Evolutionary conservation across 2,797 vertebrate genomes (phyloP), one percentile per base, ranked within the genome.

Genomic region (Lemur catta): DNA sequence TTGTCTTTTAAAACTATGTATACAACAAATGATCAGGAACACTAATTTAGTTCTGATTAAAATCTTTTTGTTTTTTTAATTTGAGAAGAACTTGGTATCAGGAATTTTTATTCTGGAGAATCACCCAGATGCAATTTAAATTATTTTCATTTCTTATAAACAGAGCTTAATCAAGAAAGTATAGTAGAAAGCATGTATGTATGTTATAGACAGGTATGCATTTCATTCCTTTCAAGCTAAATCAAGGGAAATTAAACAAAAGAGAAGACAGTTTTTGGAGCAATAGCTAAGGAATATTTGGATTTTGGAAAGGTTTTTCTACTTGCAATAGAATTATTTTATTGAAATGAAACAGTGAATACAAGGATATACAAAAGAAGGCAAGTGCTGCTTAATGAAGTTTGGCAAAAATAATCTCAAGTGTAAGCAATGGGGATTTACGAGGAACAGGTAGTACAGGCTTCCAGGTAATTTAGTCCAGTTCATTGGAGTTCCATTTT

Each of bases 301-400:
- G 57, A 74, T n/a, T 63, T 93, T 84, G 50, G 43, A 63, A 5
- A 43, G 14, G 7, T 82, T 69, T 82, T 71, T 17, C 30, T 75
- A n/a, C 1, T 63, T 65, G 43, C 1, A 12, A 43, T 89, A 75
- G 15, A 52, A 67, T 43, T 41, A 69, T 79, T 94, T 81, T 46
- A 61, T 69, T 95, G 84, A 93, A 35, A 72, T 80, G 20, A 97
- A 57, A n/a, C 43, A 87, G 1, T 72, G 20, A 93, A 67, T 69
- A 38, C 4, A 41, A 80, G 13, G 9, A n/a, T 59, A 65, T 7
- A 48, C 65, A 82, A 30, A 85, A 69, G 61, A 84, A 87, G 46
- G 50, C 22, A 79, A 87, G 61, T 33, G 26, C 4, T 92, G 4
- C 26, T 69, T 4, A 26, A 46, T 59, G 33, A 95, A 82, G 2